Evolutionary conservation across 2,797 vertebrate species (phyloP).

Genomic region (Petrocephalus schoutedeni): DNA sequence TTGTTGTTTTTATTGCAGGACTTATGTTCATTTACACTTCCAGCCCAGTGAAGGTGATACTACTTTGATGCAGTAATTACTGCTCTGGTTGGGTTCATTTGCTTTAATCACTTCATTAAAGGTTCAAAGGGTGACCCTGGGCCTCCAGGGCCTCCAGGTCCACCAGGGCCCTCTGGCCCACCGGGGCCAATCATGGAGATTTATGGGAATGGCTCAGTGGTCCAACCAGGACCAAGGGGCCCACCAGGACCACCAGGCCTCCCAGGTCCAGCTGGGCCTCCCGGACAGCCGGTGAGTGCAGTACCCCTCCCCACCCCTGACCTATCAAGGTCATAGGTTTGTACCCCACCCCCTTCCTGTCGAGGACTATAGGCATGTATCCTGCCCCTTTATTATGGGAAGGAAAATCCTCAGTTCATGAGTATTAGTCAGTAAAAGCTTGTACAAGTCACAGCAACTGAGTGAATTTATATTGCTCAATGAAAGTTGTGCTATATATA

Average conservation of each 20-base stretch:
- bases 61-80: neutral
- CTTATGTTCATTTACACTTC: neutral
- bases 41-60: neutral
- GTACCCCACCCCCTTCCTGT: neutral
- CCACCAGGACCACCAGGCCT: conserved; percentile 46
- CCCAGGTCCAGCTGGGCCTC: conserved; percentile 50
- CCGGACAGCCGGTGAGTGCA: conserved; percentile 59
- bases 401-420: neutral
- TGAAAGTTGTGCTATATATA: neutral
- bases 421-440: neutral
- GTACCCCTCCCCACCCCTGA: neutral
- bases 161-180: conserved; percentile 38
- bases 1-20: neutral
- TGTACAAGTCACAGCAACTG: neutral
- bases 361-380: neutral
- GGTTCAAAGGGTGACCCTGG: conserved; percentile 54
- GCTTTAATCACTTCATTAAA: neutral
- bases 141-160: conserved; percentile 30
- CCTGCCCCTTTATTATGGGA: neutral
- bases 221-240: conserved; percentile 44
- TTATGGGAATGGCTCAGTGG: fast-evolving
- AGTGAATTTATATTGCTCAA: neutral
- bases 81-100: neutral
- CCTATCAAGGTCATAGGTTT: neutral
- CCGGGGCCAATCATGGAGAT: conserved; percentile 33